Evolutionary conservation across 2,797 vertebrate genomes (phyloP), one percentile per base, ranked within the genome.

Genomic region (Alexandromys oeconomus): DNA sequence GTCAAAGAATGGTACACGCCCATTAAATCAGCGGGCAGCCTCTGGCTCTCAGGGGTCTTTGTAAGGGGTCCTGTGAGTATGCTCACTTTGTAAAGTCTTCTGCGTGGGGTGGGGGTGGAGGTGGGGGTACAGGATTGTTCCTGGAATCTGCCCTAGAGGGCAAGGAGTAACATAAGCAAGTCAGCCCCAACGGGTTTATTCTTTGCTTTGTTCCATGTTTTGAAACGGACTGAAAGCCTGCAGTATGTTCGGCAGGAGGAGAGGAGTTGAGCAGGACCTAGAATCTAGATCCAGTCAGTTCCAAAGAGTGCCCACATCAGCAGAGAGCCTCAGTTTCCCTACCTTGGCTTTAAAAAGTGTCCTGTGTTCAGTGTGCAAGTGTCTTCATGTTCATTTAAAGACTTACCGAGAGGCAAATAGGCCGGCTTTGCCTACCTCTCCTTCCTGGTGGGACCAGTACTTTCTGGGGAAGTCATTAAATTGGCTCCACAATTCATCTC

Each of bases 401-500:
- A 77, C 23, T 87, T 67, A 48, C 1, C 65, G 59, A 74, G 77
- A 92, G 92, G 25, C 84, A 88, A 71, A 59, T 14, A 34, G 48
- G 12, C 71, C 19, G 14, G 27, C 85, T 65, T 69, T 80, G 65
- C 69, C 17, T 34, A 69, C 46, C 19, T 61, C 43, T 81, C 34
- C 17, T 87, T 57, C 46, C 67, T 23, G 51, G 31, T 6, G 21
- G 46, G 63, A 63, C 25, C 29, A 51, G 51, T 69, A 9, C 6
- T 80, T 89, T 54, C 43, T 25, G 90, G 40, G 79, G 23, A 25
- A 82, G 67, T 65, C 73, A 61, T 34, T 90, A 57, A 34, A 88
- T 59, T 43, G 82, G 54, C 15, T 89, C 54, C 13, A 14, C 51
- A 54, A 34, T 46, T 89, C 46, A 73, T 76, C 34, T 91, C 43